Evolutionary conservation across 1,140 invertebrate genomes (phyloP), one percentile per base, ranked within the genome.

Genomic region (Ceratoteleas bidentatus): DNA sequence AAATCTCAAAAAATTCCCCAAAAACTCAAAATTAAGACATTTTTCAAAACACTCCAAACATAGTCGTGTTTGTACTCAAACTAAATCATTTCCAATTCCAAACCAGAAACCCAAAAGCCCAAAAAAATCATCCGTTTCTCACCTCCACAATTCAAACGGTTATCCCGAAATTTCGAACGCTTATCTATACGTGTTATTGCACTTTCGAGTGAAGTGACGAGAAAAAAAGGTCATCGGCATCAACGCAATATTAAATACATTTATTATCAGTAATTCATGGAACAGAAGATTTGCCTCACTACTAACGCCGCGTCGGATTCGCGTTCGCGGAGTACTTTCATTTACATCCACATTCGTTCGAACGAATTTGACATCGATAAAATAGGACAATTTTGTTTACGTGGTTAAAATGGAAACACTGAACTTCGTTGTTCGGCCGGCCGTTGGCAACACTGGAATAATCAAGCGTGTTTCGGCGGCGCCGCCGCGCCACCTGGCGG

Each of bases 121-220:
- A n/a, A n/a, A n/a, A n/a, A n/a, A n/a, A n/a, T n/a, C n/a, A n/a
- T n/a, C n/a, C n/a, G n/a, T n/a, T n/a, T n/a, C n/a, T n/a, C n/a
- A n/a, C n/a, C n/a, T n/a, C n/a, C n/a, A n/a, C n/a, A n/a, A n/a
- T n/a, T n/a, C n/a, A n/a, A n/a, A n/a, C n/a, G n/a, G n/a, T n/a
- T n/a, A n/a, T n/a, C 4, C 24, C 24, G 24, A 24, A 24, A 24
- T 24, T 24, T 4, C 24, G 24, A 24, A 24, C 24, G 24, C 24
- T 24, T 24, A 24, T 24, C 69, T 40, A 58, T 38, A 65, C 74
- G 56, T 57, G 43, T 52, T 81, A 81, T 81, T 81, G 78, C 78
- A 81, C 77, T 66, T 68, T 50, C 43, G 34, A 47, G 52, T 47
- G 50, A 74, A 64, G 61, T 79, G 50, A 58, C 14, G 16, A 56